phyloP scores from a whole-genome alignment of 2,888 invertebrate genomes.

The Marasmarcha lunaedactyla region DNA sequence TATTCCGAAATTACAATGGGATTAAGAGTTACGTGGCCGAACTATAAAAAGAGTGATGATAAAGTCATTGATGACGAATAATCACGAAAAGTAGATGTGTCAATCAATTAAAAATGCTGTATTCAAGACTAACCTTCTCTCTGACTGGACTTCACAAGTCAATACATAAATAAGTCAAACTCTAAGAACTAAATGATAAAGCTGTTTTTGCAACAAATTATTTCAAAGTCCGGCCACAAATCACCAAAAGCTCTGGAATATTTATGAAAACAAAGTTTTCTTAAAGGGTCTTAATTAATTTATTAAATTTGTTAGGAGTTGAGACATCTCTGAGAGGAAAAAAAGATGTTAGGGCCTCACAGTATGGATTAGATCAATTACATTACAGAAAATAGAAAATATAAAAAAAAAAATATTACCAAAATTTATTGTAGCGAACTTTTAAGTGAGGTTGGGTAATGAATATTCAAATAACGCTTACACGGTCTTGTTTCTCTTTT shows the following conservation, averaged over 20 bases:
- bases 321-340: slow-evolving; percentile 31
- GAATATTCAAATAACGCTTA: slow-evolving; percentile 37
- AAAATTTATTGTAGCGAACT: slow-evolving; percentile 54
- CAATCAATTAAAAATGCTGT: no score
- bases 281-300: slow-evolving; percentile 38
- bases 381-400: no score
- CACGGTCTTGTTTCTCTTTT: slow-evolving; percentile 32
- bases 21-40: no score
- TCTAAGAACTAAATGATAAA: no score
- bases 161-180: no score
- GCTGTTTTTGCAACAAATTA: neutral
- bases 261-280: slow-evolving; percentile 28
- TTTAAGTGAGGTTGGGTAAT: slow-evolving; percentile 38
- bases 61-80: no score
- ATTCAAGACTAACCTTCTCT: no score
- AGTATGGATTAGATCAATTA: slow-evolving; percentile 57
- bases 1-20: no score
- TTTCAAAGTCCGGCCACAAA: slow-evolving; percentile 18
- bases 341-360: slow-evolving; percentile 35
- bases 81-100: no score
- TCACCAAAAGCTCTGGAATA: slow-evolving; percentile 27
- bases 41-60: no score
- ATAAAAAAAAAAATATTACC: slow-evolving; percentile 58
- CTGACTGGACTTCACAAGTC: no score
- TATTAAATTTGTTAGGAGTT: slow-evolving; percentile 36